A percentile compares a stretch with the other conserved stretches of the same genome.
Evolutionary conservation across 2,797 vertebrate genomes (phyloP).

Genomic region (Labroides dimidiatus): DNA sequence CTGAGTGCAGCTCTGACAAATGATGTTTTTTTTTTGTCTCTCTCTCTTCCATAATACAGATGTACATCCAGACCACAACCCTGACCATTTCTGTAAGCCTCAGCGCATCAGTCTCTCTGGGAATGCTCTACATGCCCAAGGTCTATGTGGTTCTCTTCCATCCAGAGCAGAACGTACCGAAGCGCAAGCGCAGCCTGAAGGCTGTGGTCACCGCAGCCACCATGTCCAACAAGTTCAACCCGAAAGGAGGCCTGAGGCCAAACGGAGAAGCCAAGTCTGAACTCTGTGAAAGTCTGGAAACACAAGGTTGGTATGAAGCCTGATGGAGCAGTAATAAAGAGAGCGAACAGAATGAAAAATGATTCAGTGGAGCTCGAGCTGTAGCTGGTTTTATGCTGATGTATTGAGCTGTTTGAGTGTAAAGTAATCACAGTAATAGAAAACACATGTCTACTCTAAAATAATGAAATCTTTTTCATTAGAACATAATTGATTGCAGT

Average conservation of each 20-base stretch:
- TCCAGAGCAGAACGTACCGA: constrained; percentile 97
- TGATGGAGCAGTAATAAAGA: not conserved
- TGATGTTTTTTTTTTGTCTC: constrained; percentile 21
- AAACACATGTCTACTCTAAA: constrained; percentile 15
- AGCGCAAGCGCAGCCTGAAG: constrained; percentile 97
- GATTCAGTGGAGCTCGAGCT: not conserved
- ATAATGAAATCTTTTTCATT: constrained; percentile 28
- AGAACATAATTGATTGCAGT: constrained; percentile 35
- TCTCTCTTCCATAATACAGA: constrained; percentile 78
- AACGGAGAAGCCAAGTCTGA: constrained; percentile 97
- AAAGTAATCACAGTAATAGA: constrained; percentile 5
- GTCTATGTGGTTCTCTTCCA: constrained; percentile 97
- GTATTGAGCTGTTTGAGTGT: constrained; percentile 8
- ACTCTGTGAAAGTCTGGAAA: constrained; percentile 95
- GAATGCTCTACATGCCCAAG: constrained; percentile 99
- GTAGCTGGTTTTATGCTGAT: constrained; percentile 6
- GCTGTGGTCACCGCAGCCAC: constrained; percentile 95
- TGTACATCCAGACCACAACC: constrained; percentile 97
- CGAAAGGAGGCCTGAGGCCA: constrained; percentile 92
- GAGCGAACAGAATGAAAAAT: constrained; percentile 1
- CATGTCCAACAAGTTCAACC: constrained; percentile 98
- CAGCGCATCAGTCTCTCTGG: constrained; percentile 96
- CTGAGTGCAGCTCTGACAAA: not conserved
- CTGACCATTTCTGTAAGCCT: constrained; percentile 97
- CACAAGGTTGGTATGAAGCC: constrained; percentile 87